Evolutionary conservation across 2,797 vertebrate species (phyloP).

Genomic region (Fistularia tabacaria): DNA sequence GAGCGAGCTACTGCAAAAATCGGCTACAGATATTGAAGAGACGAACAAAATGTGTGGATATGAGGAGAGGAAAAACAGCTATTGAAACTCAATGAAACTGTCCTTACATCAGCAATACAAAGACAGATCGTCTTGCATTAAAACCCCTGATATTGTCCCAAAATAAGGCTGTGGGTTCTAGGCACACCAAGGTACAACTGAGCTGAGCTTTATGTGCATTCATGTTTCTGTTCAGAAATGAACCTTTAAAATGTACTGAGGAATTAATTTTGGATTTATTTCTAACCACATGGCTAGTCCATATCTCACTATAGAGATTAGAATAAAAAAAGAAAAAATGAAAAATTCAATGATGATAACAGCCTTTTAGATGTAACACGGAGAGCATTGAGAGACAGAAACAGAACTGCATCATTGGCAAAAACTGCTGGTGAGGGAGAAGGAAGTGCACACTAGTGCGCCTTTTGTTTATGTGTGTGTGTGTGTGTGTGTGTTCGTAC

Average conservation of each 20-base stretch:
- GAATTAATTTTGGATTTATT: conserved; percentile 21
- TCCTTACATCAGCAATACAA: conserved; percentile 34
- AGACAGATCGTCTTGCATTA: conserved; percentile 44
- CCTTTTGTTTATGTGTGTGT: conserved; percentile 4
- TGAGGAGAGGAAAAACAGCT: conserved; percentile 26
- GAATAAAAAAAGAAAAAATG: conserved; percentile 14
- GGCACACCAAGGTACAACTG: conserved; percentile 79
- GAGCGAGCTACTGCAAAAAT: conserved; percentile 13
- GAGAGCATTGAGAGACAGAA: conserved; percentile 57
- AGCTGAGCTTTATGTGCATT: conserved; percentile 71
- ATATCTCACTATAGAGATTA: conserved; percentile 37
- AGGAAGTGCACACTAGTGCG: conserved; percentile 54
- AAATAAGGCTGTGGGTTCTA: conserved; percentile 80
- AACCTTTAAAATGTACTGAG: conserved; percentile 16
- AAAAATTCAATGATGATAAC: conserved; percentile 21
- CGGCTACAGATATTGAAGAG: conserved; percentile 6
- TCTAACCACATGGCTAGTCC: conserved; percentile 41
- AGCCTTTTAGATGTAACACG: conserved; percentile 28
- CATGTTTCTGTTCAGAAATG: conserved; percentile 35
- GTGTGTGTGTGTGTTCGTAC: not conserved
- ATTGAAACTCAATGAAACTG: conserved; percentile 36
- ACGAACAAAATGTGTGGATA: conserved; percentile 31
- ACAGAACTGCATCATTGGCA: conserved; percentile 72
- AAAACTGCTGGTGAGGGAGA: conserved; percentile 74
- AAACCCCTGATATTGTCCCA: conserved; percentile 74